phyloP scores from a whole-genome alignment of 64 coral and sea anemone genomes.

The Catalaphyllia jardinei region DNA sequence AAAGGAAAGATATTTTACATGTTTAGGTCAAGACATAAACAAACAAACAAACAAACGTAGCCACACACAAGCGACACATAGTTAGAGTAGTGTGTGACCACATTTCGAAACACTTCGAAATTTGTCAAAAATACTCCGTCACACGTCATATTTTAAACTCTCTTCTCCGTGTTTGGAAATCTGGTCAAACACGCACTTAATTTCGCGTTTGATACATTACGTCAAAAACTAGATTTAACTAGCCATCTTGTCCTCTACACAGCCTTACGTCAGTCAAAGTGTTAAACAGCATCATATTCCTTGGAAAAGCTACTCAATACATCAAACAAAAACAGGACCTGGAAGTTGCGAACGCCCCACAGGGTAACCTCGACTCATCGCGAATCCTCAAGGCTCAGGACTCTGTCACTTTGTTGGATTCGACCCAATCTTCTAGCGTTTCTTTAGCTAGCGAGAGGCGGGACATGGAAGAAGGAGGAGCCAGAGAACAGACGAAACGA shows the following conservation, averaged over 20 bases:
- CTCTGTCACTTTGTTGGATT: slow-evolving; percentile 43
- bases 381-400: background rate
- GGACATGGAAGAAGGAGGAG: background rate
- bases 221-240: background rate
- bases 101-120: too few relatives aligned
- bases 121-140: too few relatives aligned
- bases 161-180: too few relatives aligned
- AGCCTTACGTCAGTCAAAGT: slow-evolving; percentile 87
- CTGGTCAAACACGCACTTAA: too few relatives aligned
- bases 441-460: slow-evolving; percentile 16
- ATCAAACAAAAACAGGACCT: slow-evolving; percentile 75
- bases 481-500: slow-evolving; percentile 24
- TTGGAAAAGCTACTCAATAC: slow-evolving; percentile 87
- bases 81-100: too few relatives aligned
- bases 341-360: slow-evolving; percentile 5
- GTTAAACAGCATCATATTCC: slow-evolving; percentile 94
- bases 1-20: too few relatives aligned
- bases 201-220: background rate
- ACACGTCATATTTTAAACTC: too few relatives aligned
- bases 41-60: too few relatives aligned
- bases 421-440: slow-evolving; percentile 22
- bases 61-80: too few relatives aligned
- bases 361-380: background rate
- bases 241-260: background rate
- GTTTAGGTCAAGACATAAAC: too few relatives aligned